phyloP scores from a whole-genome alignment of 2,113 vertebrate genomes.

The Cebus imitator region DNA sequence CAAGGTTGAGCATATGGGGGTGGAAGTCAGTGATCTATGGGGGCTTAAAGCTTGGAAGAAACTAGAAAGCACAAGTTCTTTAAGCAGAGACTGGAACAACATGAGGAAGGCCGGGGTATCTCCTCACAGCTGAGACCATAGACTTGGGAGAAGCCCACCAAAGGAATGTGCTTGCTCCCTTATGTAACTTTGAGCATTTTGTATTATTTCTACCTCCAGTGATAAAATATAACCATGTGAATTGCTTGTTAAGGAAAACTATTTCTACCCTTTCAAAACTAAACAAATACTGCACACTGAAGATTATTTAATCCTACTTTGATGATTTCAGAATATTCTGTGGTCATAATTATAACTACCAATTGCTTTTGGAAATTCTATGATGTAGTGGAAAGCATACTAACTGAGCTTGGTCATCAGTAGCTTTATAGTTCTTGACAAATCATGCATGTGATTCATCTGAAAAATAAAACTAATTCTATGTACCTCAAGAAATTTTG shows the following conservation, averaged over 20 bases:
- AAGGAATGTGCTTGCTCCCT: neutral
- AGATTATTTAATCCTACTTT: neutral
- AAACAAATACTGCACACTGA: neutral
- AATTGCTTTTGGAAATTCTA: neutral
- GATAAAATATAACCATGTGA: neutral
- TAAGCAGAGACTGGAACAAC: neutral
- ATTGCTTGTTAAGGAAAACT: neutral
- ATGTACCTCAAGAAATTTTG: neutral
- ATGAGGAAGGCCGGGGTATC: neutral
- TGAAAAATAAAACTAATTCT: conserved; percentile 20
- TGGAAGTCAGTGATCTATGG: neutral
- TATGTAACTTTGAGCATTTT: neutral
- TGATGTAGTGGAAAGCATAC: neutral
- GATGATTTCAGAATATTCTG: neutral
- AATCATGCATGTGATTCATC: neutral
- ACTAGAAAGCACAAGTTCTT: neutral
- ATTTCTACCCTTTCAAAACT: neutral
- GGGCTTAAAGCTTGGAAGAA: neutral
- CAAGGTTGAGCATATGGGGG: rapidly evolving
- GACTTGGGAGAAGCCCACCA: neutral
- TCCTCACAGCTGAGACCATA: neutral
- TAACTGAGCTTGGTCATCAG: neutral
- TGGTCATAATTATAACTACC: neutral
- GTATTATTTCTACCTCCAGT: neutral
- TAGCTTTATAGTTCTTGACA: neutral